Percentiles rank a stretch among this genome's conserved stretches.
Evolutionary conservation across 2,888 invertebrate genomes (phyloP).

Genomic region (Zonitis immaculata): DNA sequence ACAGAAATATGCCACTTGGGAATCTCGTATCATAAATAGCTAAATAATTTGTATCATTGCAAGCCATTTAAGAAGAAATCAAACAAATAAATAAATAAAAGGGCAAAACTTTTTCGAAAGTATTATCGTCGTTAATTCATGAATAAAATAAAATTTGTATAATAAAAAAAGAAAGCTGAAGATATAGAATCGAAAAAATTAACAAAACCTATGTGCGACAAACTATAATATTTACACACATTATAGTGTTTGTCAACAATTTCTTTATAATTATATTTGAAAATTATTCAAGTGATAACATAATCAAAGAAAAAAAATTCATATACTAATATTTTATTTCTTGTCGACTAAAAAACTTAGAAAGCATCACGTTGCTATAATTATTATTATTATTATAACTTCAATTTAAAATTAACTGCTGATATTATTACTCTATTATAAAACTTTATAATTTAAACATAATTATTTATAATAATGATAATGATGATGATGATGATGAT

Average conservation of each 20-base stretch:
- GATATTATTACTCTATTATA: neutral
- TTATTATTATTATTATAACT: too few species aligned
- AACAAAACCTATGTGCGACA: neutral
- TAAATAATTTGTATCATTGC: too few species aligned
- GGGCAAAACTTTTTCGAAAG: too few species aligned
- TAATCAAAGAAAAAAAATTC: neutral
- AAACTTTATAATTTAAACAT: neutral
- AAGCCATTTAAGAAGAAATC: too few species aligned
- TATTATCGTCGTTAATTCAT: too few species aligned
- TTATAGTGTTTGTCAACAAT: neutral
- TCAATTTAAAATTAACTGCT: neutral
- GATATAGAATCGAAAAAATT: neutral
- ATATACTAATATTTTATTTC: neutral
- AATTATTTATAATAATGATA: neutral
- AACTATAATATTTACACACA: too few species aligned
- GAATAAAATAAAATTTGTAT: too few species aligned
- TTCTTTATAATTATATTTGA: neutral
- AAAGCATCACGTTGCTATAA: neutral
- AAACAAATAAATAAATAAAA: too few species aligned
- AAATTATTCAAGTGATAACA: neutral
- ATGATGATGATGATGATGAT: neutral
- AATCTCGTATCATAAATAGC: too few species aligned
- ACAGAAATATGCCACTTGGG: too few species aligned
- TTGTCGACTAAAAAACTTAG: neutral
- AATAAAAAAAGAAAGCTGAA: neutral